These are phyloP conservation scores for Xanthorhoe designata DNA, from an alignment of 2,888 invertebrate genomes.

Conservation along the genomic window DNA sequence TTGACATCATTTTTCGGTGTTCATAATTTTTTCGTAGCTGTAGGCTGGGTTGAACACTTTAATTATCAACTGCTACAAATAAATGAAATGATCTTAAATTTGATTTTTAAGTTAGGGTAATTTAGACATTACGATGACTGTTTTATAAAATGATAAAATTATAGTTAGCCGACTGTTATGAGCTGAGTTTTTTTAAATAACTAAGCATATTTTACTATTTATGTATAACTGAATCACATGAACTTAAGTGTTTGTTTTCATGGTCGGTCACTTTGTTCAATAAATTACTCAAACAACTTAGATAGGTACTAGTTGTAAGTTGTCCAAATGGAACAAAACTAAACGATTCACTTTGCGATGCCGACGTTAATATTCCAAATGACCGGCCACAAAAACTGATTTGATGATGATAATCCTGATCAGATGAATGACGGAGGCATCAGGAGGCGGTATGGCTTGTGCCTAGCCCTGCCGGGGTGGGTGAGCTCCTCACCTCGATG, in stretches of 20 bases:
- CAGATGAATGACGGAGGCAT: constrained; percentile 47
- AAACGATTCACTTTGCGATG: constrained; percentile 22
- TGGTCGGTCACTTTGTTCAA: constrained; percentile 39
- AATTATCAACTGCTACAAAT: no score
- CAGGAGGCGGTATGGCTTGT: constrained; percentile 41
- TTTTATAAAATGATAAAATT: not conserved
- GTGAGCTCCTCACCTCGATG: constrained; percentile 93
- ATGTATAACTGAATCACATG: constrained; percentile 5
- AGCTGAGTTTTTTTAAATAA: not conserved
- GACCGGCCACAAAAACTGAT: constrained; percentile 45
- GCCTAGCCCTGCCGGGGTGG: constrained; percentile 35
- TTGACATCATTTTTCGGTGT: no score
- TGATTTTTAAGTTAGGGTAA: not conserved
- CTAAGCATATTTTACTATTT: not conserved
- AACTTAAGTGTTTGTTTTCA: constrained; percentile 29
- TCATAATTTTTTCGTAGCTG: no score
- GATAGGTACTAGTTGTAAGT: not conserved
- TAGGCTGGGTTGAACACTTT: no score
- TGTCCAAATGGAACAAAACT: constrained; percentile 5
- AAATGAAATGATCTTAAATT: no score
- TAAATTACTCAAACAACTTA: not conserved
- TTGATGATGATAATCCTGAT: constrained; percentile 43
- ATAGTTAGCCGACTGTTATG: not conserved
- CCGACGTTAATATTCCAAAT: constrained; percentile 37
- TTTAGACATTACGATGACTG: not conserved